Percentiles rank a stretch among this genome's conserved stretches.
Conservation (phyloP, 2,113 vertebrate species). For the Semnopithecus entellus region DNA sequence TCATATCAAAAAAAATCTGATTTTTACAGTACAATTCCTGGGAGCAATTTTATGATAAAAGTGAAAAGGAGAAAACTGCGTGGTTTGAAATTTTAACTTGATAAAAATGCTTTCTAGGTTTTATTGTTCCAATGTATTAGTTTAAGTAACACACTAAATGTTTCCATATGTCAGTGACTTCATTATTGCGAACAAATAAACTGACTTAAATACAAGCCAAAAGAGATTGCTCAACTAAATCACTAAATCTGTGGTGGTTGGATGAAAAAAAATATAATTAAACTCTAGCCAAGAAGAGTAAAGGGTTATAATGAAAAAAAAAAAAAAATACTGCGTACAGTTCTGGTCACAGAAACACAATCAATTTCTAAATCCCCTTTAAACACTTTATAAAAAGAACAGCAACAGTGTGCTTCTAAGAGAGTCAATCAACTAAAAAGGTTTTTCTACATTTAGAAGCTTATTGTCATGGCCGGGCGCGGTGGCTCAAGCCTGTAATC, state of each 20-base stretch:
- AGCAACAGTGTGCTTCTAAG: not conserved
- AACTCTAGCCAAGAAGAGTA: conserved; percentile 1
- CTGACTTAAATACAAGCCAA: conserved; percentile 17
- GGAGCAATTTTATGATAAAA: not conserved
- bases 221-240: conserved; percentile 28
- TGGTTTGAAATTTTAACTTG: conserved; percentile 29
- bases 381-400: conserved; percentile 4
- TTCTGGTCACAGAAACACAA: conserved; percentile 3
- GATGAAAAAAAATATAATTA: conserved; percentile 18
- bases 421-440: not conserved
- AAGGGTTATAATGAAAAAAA: conserved; percentile 13
- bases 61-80: conserved; percentile 5
- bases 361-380: conserved; percentile 19
- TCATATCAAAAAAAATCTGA: not conserved
- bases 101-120: conserved; percentile 62
- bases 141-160: conserved; percentile 47
- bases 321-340: not conserved
- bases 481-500: no score
- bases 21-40: not conserved
- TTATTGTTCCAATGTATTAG: conserved; percentile 5
- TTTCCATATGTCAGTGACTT: conserved; percentile 59
- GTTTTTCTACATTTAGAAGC: not conserved
- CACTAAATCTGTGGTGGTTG: not conserved
- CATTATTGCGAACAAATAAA: conserved; percentile 62
- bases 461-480: not conserved